These are phyloP conservation scores for Garrulus glandarius DNA, from an alignment of 2,797 vertebrate genomes.

Conservation along the genomic window DNA sequence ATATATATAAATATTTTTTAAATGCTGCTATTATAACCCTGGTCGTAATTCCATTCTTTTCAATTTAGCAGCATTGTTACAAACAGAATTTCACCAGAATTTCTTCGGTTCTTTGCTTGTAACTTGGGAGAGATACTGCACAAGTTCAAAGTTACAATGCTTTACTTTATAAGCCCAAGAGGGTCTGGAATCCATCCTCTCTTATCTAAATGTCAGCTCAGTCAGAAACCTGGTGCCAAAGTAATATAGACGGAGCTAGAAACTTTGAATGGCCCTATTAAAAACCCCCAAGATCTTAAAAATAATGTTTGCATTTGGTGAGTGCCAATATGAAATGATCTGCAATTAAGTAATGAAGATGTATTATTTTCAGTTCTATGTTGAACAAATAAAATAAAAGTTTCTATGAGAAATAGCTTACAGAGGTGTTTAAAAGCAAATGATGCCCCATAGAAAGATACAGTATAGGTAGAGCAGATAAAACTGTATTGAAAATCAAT, in stretches of 20 bases:
- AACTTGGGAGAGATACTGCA: not conserved
- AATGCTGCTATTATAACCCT: not conserved
- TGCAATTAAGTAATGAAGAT: not conserved
- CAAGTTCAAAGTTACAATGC: not conserved
- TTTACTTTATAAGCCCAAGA: not conserved
- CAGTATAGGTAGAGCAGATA: not conserved
- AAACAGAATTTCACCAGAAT: not conserved
- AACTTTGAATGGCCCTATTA: not conserved
- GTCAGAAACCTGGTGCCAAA: not conserved
- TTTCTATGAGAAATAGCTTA: not conserved
- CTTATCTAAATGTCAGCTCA: not conserved
- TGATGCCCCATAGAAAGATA: not conserved
- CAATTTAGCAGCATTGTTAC: not conserved
- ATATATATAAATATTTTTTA: not conserved
- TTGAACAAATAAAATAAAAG: not conserved
- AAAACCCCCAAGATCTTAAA: not conserved
- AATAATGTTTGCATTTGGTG: not conserved
- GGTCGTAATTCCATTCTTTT: not conserved
- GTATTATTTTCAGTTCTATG: not conserved
- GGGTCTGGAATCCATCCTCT: not conserved
- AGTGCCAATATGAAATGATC: not conserved
- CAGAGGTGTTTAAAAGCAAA: not conserved
- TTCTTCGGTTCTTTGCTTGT: not conserved
- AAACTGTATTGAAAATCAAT: not conserved
- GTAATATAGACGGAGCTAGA: not conserved